Evolutionary conservation across 2,113 vertebrate genomes (phyloP), one percentile per base, ranked within the genome.

Genomic region (Microtus oregoni): DNA sequence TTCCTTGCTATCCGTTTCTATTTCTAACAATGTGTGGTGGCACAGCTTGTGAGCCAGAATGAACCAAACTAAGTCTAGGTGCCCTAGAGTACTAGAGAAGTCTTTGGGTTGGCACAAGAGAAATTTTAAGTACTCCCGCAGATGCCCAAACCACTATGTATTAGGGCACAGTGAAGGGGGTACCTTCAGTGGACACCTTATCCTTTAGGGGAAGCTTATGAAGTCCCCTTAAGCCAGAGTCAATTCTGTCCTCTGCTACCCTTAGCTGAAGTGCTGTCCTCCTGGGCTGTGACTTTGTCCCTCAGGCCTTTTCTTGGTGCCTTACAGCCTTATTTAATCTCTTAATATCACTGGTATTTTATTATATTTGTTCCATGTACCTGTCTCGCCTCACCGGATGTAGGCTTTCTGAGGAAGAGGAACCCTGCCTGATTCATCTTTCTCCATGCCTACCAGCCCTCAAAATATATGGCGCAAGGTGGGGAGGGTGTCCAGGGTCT

Each of bases 1-100:
- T 92, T 95, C 92, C 70, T 96, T 95, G 73, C 35, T 90, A 91
- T 47, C 55, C 50, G 70, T 35, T 88, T 87, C 47, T 72, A 3
- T 3, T 24, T 92, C 13, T 58, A 94, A 3, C 55, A 86, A 77
- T 92, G 28, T 94, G 32, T 32, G 52, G 22, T 35, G 19, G 79
- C 22, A 70, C 2, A 93, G 32, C 12, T 70, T 65, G 9, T 12
- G 68, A 63, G 7, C 22, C 73, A 86, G 32, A 78, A 65, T 28
- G 11, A 55, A 75, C 20, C 70, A 73, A 78, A 78, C 10, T 28
- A 3, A 52, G 41, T 26, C n/a, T 75, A 4, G 41, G 26, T 47
- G 50, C 32, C 81, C 6, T 38, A 85, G 55, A 32, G 63, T 55
- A 88, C 63, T 15, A 88, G 32, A 24, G 52, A 24, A 7, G 14